Percentiles rank a stretch among this genome's conserved stretches.
Evolutionary conservation across 2,113 vertebrate genomes (phyloP).

Genomic region (Ploceus nigricollis): DNA sequence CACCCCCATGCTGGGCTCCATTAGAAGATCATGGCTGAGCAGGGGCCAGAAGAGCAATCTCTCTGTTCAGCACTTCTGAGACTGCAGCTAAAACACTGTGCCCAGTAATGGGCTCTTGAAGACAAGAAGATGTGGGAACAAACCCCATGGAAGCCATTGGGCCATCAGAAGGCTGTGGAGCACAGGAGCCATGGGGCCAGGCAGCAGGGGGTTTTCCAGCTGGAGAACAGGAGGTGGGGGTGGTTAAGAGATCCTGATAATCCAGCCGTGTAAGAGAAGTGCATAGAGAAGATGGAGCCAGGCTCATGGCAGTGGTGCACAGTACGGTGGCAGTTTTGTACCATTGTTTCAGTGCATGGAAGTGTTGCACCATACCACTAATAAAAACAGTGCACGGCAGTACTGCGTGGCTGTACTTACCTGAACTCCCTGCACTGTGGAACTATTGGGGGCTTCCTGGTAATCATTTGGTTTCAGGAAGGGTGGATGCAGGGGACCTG

Average conservation of each 20-base stretch:
- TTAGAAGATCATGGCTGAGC: background rate
- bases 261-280: background rate
- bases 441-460: background rate
- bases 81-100: background rate
- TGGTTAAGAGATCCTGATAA: background rate
- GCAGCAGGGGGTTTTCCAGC: background rate
- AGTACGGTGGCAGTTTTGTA: accelerated
- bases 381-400: background rate
- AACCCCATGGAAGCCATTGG: background rate
- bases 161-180: background rate
- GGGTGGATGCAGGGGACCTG: background rate
- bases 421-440: background rate
- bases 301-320: background rate
- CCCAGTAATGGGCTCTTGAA: background rate
- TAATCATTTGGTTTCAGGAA: background rate
- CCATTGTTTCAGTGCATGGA: background rate
- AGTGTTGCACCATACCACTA: background rate
- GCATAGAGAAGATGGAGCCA: background rate
- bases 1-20: too few relatives aligned
- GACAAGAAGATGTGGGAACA: background rate
- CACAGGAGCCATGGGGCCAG: background rate
- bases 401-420: background rate
- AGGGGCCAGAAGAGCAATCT: background rate
- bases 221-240: background rate
- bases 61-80: accelerated